These are phyloP conservation scores for Thunnus maccoyii DNA, from an alignment of 2,113 vertebrate species.

Conservation along the genomic window DNA sequence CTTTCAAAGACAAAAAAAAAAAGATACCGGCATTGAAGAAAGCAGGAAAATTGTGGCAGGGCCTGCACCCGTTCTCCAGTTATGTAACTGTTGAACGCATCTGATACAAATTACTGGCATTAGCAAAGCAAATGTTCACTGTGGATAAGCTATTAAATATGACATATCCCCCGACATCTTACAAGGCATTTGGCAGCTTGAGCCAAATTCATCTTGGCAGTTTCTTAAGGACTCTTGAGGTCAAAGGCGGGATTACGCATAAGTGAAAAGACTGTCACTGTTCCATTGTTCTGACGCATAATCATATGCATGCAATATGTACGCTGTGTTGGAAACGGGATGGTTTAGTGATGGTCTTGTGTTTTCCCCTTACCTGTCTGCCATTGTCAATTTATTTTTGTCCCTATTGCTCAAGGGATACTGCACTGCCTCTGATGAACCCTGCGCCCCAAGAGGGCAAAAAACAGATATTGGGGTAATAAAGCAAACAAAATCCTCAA, in stretches of 20 bases:
- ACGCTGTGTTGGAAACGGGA: background rate
- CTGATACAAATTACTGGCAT: constrained; percentile 53
- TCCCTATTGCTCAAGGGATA: background rate
- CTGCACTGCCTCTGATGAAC: background rate
- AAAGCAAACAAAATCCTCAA: background rate
- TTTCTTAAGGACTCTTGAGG: constrained; percentile 51
- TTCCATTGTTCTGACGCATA: constrained; percentile 15
- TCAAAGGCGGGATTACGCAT: constrained; percentile 47
- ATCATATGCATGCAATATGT: constrained; percentile 1
- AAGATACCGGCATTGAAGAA: constrained; percentile 3
- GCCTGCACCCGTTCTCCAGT: constrained; percentile 10
- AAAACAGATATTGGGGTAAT: background rate
- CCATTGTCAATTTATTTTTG: background rate
- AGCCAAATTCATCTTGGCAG: constrained; percentile 49
- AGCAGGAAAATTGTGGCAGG: constrained; percentile 11
- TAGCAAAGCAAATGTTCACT: constrained; percentile 48
- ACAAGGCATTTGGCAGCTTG: constrained; percentile 49
- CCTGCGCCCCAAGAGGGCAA: background rate
- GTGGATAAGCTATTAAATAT: constrained; percentile 59
- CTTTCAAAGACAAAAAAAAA: constrained; percentile 12
- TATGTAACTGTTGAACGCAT: constrained; percentile 40
- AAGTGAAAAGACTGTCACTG: constrained; percentile 22
- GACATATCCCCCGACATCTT: constrained; percentile 48
- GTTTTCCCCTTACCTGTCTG: background rate
- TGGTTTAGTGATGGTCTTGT: background rate